Percentiles rank a stretch among this genome's conserved stretches.
Conservation (phyloP, 2,888 invertebrate genomes). For the Theretra japonica region DNA sequence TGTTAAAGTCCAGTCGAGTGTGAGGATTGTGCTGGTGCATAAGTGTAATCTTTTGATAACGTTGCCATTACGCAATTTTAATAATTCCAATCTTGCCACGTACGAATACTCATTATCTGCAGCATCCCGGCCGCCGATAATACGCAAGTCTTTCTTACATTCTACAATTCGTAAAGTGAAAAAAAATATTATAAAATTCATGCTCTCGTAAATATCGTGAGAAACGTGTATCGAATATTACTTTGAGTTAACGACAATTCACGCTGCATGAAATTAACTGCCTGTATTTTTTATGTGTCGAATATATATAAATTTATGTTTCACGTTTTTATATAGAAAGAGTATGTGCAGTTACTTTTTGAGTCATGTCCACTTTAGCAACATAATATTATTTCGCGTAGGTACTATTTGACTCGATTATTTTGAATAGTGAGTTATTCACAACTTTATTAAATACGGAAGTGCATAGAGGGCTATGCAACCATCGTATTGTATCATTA, state of each 20-base stretch:
- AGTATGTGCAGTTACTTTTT: too few relatives aligned
- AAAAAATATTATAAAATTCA: slow-evolving; percentile 10
- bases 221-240: not conserved
- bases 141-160: slow-evolving; percentile 17
- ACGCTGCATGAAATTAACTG: not conserved
- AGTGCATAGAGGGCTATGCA: too few relatives aligned
- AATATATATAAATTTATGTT: not conserved
- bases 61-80: not conserved
- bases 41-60: not conserved
- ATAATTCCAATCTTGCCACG: slow-evolving; percentile 29
- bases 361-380: too few relatives aligned
- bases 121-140: slow-evolving; percentile 30
- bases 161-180: not conserved
- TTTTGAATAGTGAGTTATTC: too few relatives aligned
- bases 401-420: too few relatives aligned
- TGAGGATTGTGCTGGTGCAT: slow-evolving; percentile 14
- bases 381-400: too few relatives aligned
- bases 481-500: too few relatives aligned
- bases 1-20: too few relatives aligned
- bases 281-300: not conserved
- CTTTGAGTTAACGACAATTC: not conserved
- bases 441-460: too few relatives aligned
- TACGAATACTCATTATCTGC: slow-evolving; percentile 24
- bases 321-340: too few relatives aligned
- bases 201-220: not conserved